Percentiles rank a stretch among this genome's conserved stretches.
Conservation (phyloP, 2,797 vertebrate genomes). For the Pangasius krempfi region DNA sequence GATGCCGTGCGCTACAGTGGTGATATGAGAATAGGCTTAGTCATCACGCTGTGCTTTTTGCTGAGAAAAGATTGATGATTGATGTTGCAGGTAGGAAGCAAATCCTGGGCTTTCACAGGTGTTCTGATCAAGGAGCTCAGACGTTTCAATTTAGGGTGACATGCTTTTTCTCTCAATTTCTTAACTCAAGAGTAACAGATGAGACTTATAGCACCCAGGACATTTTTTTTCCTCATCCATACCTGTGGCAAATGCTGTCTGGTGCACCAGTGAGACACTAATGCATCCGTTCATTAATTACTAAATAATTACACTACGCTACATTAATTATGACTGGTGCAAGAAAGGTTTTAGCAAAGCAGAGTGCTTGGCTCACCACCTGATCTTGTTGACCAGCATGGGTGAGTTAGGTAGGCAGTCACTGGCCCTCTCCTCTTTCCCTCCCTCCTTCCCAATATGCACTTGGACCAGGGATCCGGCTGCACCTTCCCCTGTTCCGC, state of each 20-base stretch:
- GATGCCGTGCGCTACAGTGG: conserved; percentile 65
- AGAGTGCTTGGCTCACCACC: conserved; percentile 62
- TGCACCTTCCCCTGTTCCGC: conserved; percentile 96
- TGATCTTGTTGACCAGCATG: conserved; percentile 88
- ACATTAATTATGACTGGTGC: neutral
- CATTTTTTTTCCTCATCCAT: neutral
- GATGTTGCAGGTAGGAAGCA: conserved; percentile 59
- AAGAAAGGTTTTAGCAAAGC: neutral
- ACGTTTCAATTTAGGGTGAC: conserved; percentile 43
- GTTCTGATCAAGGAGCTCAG: conserved; percentile 41
- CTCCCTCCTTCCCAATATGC: conserved; percentile 90
- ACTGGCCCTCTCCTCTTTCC: conserved; percentile 76
- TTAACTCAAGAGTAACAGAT: conserved; percentile 11
- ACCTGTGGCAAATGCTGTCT: neutral
- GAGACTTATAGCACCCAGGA: neutral
- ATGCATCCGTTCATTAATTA: neutral
- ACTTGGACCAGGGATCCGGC: conserved; percentile 94
- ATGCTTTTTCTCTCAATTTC: conserved; percentile 39
- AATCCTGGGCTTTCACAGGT: conserved; percentile 57
- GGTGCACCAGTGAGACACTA: neutral
- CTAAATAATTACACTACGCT: conserved; percentile 2
- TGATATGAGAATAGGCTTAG: conserved; percentile 71
- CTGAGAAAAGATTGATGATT: conserved; percentile 55
- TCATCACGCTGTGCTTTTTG: conserved; percentile 53
- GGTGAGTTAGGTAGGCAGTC: conserved; percentile 93